Percentiles rank a stretch among this genome's conserved stretches.
Conservation (phyloP, 2,797 vertebrate species). For the Leptoclinus maculatus region DNA sequence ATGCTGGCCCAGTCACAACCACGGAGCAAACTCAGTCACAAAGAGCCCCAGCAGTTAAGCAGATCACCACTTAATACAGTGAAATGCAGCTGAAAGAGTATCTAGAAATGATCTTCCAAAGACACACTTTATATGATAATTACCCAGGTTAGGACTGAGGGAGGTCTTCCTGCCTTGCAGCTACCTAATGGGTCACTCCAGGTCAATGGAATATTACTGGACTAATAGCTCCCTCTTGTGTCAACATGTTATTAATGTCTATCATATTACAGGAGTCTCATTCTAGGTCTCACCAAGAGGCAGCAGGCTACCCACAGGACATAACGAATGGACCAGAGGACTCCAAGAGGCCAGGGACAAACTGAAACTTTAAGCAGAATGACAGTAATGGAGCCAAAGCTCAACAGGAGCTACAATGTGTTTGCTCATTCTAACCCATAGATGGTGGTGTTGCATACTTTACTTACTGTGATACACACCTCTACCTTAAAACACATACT, state of each 20-base stretch:
- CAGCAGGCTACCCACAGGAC: slow-evolving; percentile 43
- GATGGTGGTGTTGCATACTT: slow-evolving; percentile 49
- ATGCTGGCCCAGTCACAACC: slow-evolving; percentile 33
- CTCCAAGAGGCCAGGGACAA: not conserved
- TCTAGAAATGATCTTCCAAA: slow-evolving; percentile 1
- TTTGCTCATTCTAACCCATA: slow-evolving; percentile 29
- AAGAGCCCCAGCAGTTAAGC: not conserved
- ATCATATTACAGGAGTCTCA: not conserved
- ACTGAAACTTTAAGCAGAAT: not conserved
- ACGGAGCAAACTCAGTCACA: not conserved
- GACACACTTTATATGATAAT: slow-evolving; percentile 18
- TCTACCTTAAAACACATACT: not conserved
- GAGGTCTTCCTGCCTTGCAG: slow-evolving; percentile 29
- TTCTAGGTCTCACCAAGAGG: slow-evolving; percentile 42
- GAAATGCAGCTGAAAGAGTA: not conserved
- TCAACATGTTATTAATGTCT: not conserved
- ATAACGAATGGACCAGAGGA: not conserved
- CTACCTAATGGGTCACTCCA: slow-evolving; percentile 43
- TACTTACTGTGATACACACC: not conserved
- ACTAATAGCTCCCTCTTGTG: slow-evolving; percentile 68
- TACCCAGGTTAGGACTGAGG: slow-evolving; percentile 10
- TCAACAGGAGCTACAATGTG: not conserved
- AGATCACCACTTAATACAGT: not conserved
- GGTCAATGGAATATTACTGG: slow-evolving; percentile 51
- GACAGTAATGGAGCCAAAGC: slow-evolving; percentile 2